Base-by-base conservation (phyloP, 23 tunicate species). In the Clavelina lepadiformis region DNA sequence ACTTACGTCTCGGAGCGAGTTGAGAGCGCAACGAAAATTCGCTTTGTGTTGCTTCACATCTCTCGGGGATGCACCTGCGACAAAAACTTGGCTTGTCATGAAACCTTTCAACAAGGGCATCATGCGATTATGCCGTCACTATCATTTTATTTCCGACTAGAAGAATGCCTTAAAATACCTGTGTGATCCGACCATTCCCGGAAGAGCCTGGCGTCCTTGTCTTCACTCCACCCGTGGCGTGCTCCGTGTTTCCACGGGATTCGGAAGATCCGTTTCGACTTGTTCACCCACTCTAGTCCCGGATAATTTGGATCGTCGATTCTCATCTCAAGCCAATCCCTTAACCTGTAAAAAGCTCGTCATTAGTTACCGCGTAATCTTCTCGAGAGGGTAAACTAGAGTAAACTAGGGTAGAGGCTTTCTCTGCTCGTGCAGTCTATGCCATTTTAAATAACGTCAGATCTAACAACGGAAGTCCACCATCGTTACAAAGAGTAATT, bases 161-260 rank as follows among this genome's bases (percentile, higher is more conserved):
- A n/a, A 22, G 8, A 20, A 19, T 15, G 60, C 24, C 60, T 11
- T 22, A 28, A 11, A 30, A 22, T 69, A 89, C 97, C 97, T 75
- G 97, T 89, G 58, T 89, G 89, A 35, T 81, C 75, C 5, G 89
- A 73, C 97, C 97, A 89, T 26, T 89, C 97, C 22, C 79, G 71
- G 45, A 81, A 89, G 20, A 89, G 59, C 28, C 78, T 65, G 11
- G 84, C 97, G 38, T 89, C 97, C 46, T 77, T 69, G 6, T 81
- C 72, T 58, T 89, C 82, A 22, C 67, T 63, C 97, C 97, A 89
- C 20, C 97, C 97, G 51, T 89, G 88, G 47, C 81, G 30, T 8
- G 91, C 97, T 20, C 84, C 97, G 61, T 89, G 97, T 58, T 89
- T 89, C 97, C 97, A 89, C 11, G 97, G 97, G 3, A 89, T 89